Evolutionary conservation across 2,113 vertebrate genomes (phyloP), one percentile per base, ranked within the genome.

Genomic region (Dicentrarchus labrax): DNA sequence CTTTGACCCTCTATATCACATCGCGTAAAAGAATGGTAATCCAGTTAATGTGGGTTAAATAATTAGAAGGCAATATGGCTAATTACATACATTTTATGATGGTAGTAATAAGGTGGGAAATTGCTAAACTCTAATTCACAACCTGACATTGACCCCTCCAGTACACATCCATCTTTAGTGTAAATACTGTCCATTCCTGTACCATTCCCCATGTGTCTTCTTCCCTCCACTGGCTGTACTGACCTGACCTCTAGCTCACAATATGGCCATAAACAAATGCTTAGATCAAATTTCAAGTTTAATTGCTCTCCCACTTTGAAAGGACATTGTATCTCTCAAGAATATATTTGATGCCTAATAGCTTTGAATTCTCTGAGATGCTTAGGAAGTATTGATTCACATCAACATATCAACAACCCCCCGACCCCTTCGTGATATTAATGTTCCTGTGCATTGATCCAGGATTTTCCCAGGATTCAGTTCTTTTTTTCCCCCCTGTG

Each of bases 311-410:
- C 10, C 15, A 21, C 61, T 60, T 59, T 51, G 30, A 51, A 51
- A 51, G 11, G n/a, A 38, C 15, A 11, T 64, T 48, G 39, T 24
- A 76, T 76, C 39, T 47, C 56, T 38, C 0, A 6, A 10, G 22
- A 64, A 22, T 12, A 57, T 21, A 47, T 39, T 56, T 2, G 1
- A 71, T 21, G 48, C 75, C 5, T 50, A 53, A 72, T 72, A 39
- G 9, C 56, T 36, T 62, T 68, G n/a, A 74, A 15, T 50, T 59
- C 13, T 53, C 47, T 12, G 45, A 53, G 57, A 47, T 48, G 39
- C n/a, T 43, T 8, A 19, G 53, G 4, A 67, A 60, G 39, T 61
- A 50, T 73, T 61, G 36, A 68, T 68, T 73, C 12, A 48, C 38
- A 59, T 70, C 19, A 60, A 30, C 12, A 51, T 61, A 54, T 47